A percentile compares a stretch with the other conserved stretches of the same genome.
Conservation (phyloP, 2,797 vertebrate genomes). For the Staurois parvus region DNA sequence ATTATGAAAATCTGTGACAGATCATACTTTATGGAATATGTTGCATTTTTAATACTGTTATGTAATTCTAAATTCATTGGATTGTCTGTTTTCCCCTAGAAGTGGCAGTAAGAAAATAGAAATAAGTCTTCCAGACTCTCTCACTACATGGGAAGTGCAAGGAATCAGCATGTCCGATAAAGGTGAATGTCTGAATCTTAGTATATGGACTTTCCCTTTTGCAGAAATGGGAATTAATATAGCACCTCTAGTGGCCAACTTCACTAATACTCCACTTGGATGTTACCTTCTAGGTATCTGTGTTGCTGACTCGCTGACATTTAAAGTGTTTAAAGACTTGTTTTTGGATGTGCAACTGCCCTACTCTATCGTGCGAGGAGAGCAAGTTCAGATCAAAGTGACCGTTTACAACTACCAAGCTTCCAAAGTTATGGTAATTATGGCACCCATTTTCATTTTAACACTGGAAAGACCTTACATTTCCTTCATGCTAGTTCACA, state of each 20-base stretch:
- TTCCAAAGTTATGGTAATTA: conserved; percentile 67
- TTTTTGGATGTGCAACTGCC: conserved; percentile 81
- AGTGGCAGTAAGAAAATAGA: conserved; percentile 68
- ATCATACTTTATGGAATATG: background rate
- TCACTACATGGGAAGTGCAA: conserved; percentile 92
- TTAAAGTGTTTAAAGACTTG: conserved; percentile 76
- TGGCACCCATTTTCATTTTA: background rate
- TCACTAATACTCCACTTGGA: background rate
- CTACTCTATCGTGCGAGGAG: conserved; percentile 85
- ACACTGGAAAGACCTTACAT: too few species aligned
- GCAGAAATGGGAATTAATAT: too few species aligned
- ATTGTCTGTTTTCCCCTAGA: conserved; percentile 1
- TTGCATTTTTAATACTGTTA: background rate
- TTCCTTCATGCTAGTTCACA: too few species aligned
- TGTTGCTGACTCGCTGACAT: conserved; percentile 75
- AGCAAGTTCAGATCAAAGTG: conserved; percentile 82
- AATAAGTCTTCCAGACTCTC: conserved; percentile 84
- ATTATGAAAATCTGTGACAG: background rate
- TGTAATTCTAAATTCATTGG: background rate
- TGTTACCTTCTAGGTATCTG: conserved; percentile 76
- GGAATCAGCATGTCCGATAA: conserved; percentile 85
- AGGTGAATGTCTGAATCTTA: conserved; percentile 72
- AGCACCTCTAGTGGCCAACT: background rate
- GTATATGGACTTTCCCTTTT: background rate
- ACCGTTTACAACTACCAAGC: conserved; percentile 80